Base-by-base conservation (phyloP, 2,113 vertebrate species). In the Tachuris rubrigastra region DNA sequence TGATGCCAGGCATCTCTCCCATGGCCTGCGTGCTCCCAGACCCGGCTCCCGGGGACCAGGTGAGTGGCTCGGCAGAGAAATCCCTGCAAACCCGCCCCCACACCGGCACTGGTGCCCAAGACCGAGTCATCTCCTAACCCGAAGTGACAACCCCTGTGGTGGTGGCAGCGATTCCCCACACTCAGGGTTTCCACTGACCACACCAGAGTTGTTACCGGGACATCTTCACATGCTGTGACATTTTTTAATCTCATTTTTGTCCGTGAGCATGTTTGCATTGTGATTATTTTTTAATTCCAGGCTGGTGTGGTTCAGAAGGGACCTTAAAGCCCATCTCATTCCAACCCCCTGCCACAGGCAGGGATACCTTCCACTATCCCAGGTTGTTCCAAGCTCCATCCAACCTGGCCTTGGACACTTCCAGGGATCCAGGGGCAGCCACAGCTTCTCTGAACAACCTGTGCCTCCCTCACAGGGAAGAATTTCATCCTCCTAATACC, bases 121-220 rank as follows among this genome's bases (percentile, higher is more conserved):
- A 27, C 9, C 31, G 12, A 44, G 27, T 41, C 30, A 15, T 11
- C 16, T 35, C 28, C 8, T 2, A 3, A 56, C 11, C 8, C 41
- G 31, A n/a, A 35, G 39, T 1, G 4, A 53, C 33, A 27, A 30
- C 17, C 12, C 35, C 47, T 6, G 4, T 0, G 6, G 27, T 22
- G 27, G 21, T 2, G 2, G n/a, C 35, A 63, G 13, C 2, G 0
- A 9, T 8, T 52, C 21, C 21, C 42, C 9, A 3, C 23, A 11
- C n/a, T 67, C 0, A 0, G 27, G 31, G n/a, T 8, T 49, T 21
- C 63, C 62, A 42, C n/a, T 1, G 0, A 33, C 27, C 1, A 1
- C 44, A 4, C 2, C 16, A 28, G 14, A 41, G 65, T 3, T 37
- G 7, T 1, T 1, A 55, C n/a, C 44, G 55, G 58, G 25, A 15